Evolutionary conservation across 2,797 vertebrate species (phyloP).

Genomic region (Erithacus rubecula): DNA sequence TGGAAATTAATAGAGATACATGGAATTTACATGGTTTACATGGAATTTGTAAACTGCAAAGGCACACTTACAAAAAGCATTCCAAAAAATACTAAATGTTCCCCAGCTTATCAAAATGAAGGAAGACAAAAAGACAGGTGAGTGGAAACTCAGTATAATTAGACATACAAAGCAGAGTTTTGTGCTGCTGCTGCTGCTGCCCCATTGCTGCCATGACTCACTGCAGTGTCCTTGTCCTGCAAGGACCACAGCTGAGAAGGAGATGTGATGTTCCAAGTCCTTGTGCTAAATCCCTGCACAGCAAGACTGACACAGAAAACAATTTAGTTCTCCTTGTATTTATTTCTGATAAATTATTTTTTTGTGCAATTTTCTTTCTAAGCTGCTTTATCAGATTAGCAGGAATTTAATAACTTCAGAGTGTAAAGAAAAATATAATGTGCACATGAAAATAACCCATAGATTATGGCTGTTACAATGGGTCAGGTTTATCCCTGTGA

Average conservation of each 20-base stretch:
- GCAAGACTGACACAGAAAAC: neutral
- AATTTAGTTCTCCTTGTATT: neutral
- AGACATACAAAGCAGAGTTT: neutral
- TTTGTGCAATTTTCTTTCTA: neutral
- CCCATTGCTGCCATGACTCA: neutral
- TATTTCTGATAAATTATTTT: neutral
- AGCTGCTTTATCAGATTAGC: neutral
- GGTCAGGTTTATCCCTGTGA: neutral
- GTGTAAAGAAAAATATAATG: neutral
- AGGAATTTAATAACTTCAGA: neutral
- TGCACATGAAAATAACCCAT: neutral
- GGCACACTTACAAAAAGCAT: neutral
- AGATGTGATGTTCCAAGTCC: neutral
- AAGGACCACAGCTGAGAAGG: neutral
- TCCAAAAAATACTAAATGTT: neutral
- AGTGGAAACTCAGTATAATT: neutral
- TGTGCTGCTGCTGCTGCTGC: neutral
- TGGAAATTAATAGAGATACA: neutral
- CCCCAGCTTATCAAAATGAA: neutral
- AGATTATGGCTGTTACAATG: neutral
- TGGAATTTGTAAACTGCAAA: neutral
- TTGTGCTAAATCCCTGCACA: neutral
- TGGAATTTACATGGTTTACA: neutral
- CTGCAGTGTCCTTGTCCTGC: neutral
- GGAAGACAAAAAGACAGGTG: neutral